Evolutionary conservation across 1,140 invertebrate genomes (phyloP).

Genomic region (Ooceraea biroi): DNA sequence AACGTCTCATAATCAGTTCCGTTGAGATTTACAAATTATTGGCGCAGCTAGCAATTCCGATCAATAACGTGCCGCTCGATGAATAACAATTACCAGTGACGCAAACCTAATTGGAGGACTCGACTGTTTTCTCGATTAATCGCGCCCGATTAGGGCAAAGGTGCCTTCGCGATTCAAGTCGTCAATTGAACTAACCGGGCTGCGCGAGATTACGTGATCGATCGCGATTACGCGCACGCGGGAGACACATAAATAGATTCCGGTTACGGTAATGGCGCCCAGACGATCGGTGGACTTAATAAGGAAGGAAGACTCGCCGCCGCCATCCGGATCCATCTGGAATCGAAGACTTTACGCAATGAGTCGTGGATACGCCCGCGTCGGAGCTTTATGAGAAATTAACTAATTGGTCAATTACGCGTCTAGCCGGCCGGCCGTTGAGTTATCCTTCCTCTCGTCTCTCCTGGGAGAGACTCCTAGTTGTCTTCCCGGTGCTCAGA

Average conservation of each 20-base stretch:
- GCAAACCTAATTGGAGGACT: conserved; percentile 24
- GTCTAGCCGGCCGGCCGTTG: conserved; percentile 63
- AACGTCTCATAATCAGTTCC: not conserved
- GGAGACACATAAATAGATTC: conserved; percentile 45
- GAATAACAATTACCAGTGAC: conserved; percentile 1
- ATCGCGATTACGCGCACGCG: conserved; percentile 29
- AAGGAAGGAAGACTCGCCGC: conserved; percentile 54
- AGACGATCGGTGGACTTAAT: conserved; percentile 39
- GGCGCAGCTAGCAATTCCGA: not conserved
- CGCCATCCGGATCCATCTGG: not conserved
- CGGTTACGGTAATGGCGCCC: conserved; percentile 11
- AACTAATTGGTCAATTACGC: conserved; percentile 80
- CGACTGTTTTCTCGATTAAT: conserved; percentile 5
- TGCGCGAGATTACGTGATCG: conserved; percentile 37
- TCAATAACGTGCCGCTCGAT: conserved; percentile 11
- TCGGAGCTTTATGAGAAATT: conserved; percentile 77
- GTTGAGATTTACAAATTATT: not conserved
- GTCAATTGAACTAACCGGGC: not conserved
- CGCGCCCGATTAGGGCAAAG: conserved; percentile 22
- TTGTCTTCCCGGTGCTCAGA: not conserved
- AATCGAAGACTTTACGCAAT: conserved; percentile 51
- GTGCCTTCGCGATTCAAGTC: conserved; percentile 15
- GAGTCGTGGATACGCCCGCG: conserved; percentile 37
- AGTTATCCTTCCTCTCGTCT: conserved; percentile 54
- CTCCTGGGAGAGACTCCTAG: not conserved